Evolutionary conservation across 1,140 invertebrate genomes (phyloP).

Genomic region (Condylostylus longicornis): DNA sequence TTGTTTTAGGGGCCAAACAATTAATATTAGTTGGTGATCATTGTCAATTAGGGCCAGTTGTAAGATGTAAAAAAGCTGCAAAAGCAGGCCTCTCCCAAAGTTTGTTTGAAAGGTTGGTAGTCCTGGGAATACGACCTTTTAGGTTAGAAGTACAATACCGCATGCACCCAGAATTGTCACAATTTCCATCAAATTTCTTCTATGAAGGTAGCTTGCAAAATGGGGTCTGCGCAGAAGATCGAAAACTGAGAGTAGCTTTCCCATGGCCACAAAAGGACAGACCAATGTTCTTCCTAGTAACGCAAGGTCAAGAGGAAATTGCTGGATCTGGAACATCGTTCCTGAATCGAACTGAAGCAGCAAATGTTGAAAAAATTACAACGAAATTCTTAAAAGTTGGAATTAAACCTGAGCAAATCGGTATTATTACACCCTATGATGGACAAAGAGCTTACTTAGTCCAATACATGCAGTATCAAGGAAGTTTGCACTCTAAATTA

Average conservation of each 20-base stretch:
- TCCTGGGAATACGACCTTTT: constrained; percentile 88
- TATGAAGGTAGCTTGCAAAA: constrained; percentile 98
- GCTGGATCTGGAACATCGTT: constrained; percentile 97
- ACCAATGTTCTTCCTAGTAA: constrained; percentile 99
- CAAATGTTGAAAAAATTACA: constrained; percentile 95
- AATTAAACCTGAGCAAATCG: constrained; percentile 95
- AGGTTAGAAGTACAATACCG: constrained; percentile 96
- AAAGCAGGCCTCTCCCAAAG: constrained; percentile 93
- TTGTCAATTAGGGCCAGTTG: constrained; percentile 94
- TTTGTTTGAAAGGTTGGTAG: constrained; percentile 92
- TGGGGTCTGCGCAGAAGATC: constrained; percentile 91
- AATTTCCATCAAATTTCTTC: constrained; percentile 98
- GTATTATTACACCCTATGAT: constrained; percentile 99
- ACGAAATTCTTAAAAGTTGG: constrained; percentile 87
- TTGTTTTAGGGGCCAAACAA: constrained; percentile 91
- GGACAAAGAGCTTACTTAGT: constrained; percentile 96
- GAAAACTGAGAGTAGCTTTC: constrained; percentile 86
- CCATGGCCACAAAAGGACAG: constrained; percentile 93
- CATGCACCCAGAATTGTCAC: constrained; percentile 94
- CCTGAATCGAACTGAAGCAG: constrained; percentile 94
- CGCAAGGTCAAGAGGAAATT: constrained; percentile 96
- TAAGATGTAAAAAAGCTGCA: constrained; percentile 99
- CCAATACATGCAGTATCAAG: constrained; percentile 99
- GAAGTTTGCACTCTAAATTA: constrained; percentile 86
- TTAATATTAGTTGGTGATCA: constrained; percentile 96